phyloP scores from a whole-genome alignment of 2,113 vertebrate species.

The Emydura subglobosa region DNA sequence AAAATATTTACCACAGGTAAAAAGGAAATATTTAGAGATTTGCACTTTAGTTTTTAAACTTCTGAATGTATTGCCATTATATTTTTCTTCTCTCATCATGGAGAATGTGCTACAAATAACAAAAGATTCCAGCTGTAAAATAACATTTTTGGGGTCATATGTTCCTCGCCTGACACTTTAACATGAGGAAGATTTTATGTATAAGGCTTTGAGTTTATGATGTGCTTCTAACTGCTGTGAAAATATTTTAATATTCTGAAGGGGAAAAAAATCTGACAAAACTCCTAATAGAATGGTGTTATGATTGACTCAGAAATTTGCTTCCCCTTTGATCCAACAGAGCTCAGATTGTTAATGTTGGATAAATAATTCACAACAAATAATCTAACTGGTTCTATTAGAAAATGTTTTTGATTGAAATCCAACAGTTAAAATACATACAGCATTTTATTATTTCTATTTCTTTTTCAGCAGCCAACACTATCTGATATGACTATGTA shows the following conservation, averaged over 20 bases:
- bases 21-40: neutral
- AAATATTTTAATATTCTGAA: neutral
- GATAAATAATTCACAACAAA: neutral
- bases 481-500: slow-evolving; percentile 99
- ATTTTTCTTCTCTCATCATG: neutral
- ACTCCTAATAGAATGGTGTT: neutral
- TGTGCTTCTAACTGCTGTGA: neutral
- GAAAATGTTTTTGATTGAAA: neutral
- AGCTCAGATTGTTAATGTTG: neutral
- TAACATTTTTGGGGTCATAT: neutral
- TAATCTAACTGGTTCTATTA: neutral
- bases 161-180: fast-evolving
- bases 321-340: neutral
- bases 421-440: neutral
- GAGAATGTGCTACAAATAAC: neutral
- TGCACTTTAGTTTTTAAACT: neutral
- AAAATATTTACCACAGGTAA: slow-evolving; percentile 93
- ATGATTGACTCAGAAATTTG: neutral
- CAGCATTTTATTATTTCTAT: neutral
- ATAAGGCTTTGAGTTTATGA: neutral
- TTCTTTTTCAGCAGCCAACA: slow-evolving; percentile 91
- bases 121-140: neutral
- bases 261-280: neutral
- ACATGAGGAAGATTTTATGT: neutral
- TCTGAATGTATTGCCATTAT: neutral